Conservation (phyloP, 2,113 vertebrate species). For the Typhlomys cinereus region DNA sequence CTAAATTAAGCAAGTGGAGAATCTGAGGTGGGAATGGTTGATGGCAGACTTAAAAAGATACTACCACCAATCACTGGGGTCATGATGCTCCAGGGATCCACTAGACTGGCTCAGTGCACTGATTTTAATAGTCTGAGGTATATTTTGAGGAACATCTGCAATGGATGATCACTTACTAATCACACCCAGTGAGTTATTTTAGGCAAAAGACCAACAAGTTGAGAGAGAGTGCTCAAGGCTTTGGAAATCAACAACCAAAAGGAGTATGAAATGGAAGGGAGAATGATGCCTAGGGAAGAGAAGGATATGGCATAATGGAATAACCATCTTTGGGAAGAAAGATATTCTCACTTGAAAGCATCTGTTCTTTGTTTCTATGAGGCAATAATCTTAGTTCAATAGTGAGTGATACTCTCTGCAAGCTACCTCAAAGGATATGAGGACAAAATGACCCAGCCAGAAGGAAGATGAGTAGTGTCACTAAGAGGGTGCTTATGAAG, state of each 20-base stretch:
- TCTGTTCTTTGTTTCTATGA: conserved; percentile 60
- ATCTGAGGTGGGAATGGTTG: conserved; percentile 23
- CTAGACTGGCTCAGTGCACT: neutral
- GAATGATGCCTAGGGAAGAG: conserved; percentile 31
- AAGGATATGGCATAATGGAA: conserved; percentile 30
- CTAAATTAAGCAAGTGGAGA: neutral
- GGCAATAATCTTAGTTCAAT: conserved; percentile 54
- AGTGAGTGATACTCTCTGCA: neutral
- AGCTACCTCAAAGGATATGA: neutral
- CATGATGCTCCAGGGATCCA: conserved; percentile 8
- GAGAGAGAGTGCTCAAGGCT: neutral
- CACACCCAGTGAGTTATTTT: neutral
- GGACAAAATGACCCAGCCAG: neutral
- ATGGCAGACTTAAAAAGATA: conserved; percentile 41
- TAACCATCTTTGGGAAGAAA: conserved; percentile 58
- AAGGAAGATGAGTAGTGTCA: neutral
- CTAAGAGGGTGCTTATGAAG: neutral
- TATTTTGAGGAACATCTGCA: conserved; percentile 30
- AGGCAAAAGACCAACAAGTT: conserved; percentile 19
- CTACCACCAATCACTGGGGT: neutral
- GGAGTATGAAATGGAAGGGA: neutral
- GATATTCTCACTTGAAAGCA: conserved; percentile 51
- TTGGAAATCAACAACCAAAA: conserved; percentile 21
- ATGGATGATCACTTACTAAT: neutral
- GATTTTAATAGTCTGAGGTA: neutral